Conservation (phyloP, 2,888 invertebrate species). For the Stramonita haemastoma region DNA sequence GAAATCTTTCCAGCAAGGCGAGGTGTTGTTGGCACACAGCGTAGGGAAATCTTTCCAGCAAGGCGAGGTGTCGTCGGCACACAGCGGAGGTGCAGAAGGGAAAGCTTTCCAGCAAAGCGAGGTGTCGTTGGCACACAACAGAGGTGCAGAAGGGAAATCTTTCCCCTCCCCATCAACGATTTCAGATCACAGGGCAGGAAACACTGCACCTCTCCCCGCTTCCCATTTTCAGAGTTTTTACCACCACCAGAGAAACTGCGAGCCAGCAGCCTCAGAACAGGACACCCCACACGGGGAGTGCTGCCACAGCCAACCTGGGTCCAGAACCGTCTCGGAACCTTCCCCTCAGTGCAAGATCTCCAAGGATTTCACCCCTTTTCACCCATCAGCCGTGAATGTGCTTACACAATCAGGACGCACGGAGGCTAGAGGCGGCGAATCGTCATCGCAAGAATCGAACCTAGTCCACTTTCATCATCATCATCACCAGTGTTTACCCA, state of each 20-base stretch:
- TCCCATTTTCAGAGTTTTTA: no score
- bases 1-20: no score
- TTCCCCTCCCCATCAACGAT: no score
- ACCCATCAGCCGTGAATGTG: neutral
- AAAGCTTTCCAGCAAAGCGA: no score
- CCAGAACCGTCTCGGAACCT: neutral
- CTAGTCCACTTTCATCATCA: neutral
- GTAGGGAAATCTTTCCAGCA: no score
- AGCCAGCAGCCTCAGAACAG: neutral
- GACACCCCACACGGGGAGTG: neutral
- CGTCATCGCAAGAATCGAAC: neutral
- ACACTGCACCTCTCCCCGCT: no score
- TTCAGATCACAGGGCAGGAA: no score
- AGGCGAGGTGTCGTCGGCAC: no score
- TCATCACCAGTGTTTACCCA: neutral
- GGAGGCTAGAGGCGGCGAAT: neutral
- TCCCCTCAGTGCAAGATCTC: neutral
- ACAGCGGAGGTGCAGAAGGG: no score
- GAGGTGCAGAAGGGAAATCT: no score
- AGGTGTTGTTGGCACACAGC: no score
- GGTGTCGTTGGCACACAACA: no score
- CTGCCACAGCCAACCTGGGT: neutral
- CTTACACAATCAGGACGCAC: neutral
- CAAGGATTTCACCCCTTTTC: neutral
- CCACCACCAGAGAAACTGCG: neutral